Base-by-base conservation (phyloP, 2,113 vertebrate species). In the cat (Felis catus) region DNA sequence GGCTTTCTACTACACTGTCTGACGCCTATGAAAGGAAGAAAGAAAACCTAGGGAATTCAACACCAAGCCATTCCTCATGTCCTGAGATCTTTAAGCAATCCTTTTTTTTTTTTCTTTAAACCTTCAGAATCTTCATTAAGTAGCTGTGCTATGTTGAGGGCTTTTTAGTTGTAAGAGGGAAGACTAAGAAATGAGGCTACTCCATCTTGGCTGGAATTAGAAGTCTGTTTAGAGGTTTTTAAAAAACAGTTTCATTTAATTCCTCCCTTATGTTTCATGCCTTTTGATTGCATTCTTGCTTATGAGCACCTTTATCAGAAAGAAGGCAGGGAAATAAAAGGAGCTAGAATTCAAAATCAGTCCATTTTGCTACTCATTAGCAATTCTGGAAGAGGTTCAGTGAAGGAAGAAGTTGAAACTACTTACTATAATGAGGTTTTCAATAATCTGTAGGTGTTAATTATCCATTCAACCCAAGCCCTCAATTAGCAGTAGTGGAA, bases 361-460 rank as follows among this genome's bases (percentile, higher is more conserved):
- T 86, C 80, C 27, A 23, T 39, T 87, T 90, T 39, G 11, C 18
- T 91, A 48, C 33, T 94, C 33, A 83, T 58, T 61, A 87, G 45
- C 51, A 91, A 80, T 31, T 79, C 94, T 84, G 39, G 39, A 65
- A 95, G 65, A 84, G 31, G 23, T 83, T 89, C 70, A 65, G 16
- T 23, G 31, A 89, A 21, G 61, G 14, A 65, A 81, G 51, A 92
- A 79, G 53, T 51, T 31, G 76, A 94, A 94, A 74, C 66, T 36
- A 31, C 65, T 81, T 95, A 29, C 71, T 94, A 93, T 80, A 91
- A 92, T 65, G 87, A 95, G 85, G 87, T 55, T 89, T 82, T n/a
- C 95, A 73, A 15, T 92, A 29, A 94, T 36, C 79, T 82, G 21
- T 41, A 79, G 53, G 51, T 92, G 39, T 80, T 94, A 53, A 87